Evolutionary conservation across 2,113 vertebrate genomes (phyloP).

Genomic region (Grammomys surdaster): DNA sequence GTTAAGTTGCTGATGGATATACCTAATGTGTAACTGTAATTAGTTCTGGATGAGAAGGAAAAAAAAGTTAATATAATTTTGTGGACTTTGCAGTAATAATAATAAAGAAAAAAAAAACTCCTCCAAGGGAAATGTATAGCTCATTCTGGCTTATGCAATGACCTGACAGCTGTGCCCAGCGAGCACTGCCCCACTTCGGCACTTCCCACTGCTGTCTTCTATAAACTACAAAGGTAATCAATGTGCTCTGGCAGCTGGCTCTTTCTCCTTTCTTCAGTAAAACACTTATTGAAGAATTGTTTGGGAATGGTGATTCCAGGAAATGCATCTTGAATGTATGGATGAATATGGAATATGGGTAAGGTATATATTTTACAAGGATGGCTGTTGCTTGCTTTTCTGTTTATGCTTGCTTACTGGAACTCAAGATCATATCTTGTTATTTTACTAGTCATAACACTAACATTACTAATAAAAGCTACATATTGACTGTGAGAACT

Average conservation of each 20-base stretch:
- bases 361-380: neutral
- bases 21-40: neutral
- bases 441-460: neutral
- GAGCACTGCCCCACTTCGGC: neutral
- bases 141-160: neutral
- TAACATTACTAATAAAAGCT: neutral
- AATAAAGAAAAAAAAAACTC: conserved; percentile 35
- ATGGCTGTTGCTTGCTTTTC: neutral
- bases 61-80: neutral
- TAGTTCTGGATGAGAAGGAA: neutral
- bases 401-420: neutral
- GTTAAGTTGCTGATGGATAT: neutral
- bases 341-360: neutral
- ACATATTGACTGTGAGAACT: neutral
- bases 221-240: neutral
- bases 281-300: neutral
- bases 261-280: neutral
- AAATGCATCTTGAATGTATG: neutral
- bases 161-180: rapidly evolving
- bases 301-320: neutral
- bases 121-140: neutral
- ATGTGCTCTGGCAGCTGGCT: neutral
- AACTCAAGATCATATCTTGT: neutral
- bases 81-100: conserved; percentile 25
- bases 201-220: neutral